Conservation (phyloP, 2,797 vertebrate species). For the Danio albolineatus region DNA sequence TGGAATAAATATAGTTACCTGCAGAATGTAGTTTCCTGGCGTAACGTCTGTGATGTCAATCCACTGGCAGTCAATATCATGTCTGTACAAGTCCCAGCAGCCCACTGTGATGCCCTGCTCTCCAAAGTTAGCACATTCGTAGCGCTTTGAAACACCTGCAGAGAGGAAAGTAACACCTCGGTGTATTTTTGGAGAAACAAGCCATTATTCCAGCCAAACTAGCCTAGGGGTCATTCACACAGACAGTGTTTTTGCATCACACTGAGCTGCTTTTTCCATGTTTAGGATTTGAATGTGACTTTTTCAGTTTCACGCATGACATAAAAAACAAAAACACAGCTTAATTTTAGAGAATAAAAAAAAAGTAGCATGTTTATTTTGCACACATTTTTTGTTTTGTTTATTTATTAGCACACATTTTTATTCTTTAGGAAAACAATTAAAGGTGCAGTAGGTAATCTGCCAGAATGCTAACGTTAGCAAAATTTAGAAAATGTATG, state of each 20-base stretch:
- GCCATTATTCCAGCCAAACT: not conserved
- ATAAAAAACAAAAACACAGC: too few relatives aligned
- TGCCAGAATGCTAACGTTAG: too few relatives aligned
- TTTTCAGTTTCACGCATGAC: too few relatives aligned
- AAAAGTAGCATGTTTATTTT: too few relatives aligned
- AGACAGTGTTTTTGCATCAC: not conserved
- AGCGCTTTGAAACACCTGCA: slow-evolving; percentile 89
- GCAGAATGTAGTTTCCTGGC: slow-evolving; percentile 95
- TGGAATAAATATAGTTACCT: slow-evolving; percentile 74
- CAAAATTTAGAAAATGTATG: too few relatives aligned
- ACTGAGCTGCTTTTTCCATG: not conserved
- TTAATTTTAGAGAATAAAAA: too few relatives aligned
- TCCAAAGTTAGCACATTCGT: slow-evolving; percentile 98
- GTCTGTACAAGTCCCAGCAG: slow-evolving; percentile 96
- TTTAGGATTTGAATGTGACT: not conserved
- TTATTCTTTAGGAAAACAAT: too few relatives aligned
- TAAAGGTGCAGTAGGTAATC: too few relatives aligned
- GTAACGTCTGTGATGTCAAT: slow-evolving; percentile 94
- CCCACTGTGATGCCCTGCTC: slow-evolving; percentile 97
- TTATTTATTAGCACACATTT: too few relatives aligned
- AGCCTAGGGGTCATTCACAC: not conserved
- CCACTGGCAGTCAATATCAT: slow-evolving; percentile 99
- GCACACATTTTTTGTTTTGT: too few relatives aligned
- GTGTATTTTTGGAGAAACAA: not conserved
- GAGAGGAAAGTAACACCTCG: not conserved